Evolutionary conservation across 2,797 vertebrate species (phyloP).

Genomic region (Columba guinea): DNA sequence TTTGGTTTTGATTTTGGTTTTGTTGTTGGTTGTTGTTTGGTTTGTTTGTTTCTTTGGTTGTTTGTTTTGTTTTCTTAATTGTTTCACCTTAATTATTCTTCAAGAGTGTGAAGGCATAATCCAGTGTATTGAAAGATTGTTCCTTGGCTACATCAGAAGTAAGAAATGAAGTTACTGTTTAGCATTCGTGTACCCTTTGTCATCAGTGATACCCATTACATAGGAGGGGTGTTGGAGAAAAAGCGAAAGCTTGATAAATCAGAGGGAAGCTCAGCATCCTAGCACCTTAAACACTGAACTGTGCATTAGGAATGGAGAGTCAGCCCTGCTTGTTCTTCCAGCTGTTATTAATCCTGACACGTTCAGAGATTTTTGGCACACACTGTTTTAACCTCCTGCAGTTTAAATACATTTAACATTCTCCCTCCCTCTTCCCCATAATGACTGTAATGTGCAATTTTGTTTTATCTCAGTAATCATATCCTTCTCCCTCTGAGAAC

Average conservation of each 20-base stretch:
- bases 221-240: not conserved
- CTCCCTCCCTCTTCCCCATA: not conserved
- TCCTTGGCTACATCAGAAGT: not conserved
- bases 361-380: slow-evolving; percentile 10
- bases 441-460: slow-evolving; percentile 5
- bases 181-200: not conserved
- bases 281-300: not conserved
- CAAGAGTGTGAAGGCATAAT: not conserved
- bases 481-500: slow-evolving; percentile 38
- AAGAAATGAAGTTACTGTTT: not conserved
- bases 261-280: not conserved
- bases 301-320: not conserved
- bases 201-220: not conserved
- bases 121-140: not conserved
- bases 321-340: not conserved
- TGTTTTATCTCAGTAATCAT: slow-evolving; percentile 50
- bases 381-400: slow-evolving; percentile 10
- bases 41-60: not conserved
- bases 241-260: slow-evolving; percentile 25
- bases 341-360: slow-evolving; percentile 56
- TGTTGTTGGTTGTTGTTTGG: too few species aligned
- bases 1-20: too few species aligned
- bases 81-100: not conserved
- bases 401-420: slow-evolving; percentile 25
- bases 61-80: not conserved